A percentile compares a stretch with the other conserved stretches of the same genome.
These are phyloP conservation scores for Carapus acus DNA, from an alignment of 2,797 vertebrate genomes.

Conservation along the genomic window DNA sequence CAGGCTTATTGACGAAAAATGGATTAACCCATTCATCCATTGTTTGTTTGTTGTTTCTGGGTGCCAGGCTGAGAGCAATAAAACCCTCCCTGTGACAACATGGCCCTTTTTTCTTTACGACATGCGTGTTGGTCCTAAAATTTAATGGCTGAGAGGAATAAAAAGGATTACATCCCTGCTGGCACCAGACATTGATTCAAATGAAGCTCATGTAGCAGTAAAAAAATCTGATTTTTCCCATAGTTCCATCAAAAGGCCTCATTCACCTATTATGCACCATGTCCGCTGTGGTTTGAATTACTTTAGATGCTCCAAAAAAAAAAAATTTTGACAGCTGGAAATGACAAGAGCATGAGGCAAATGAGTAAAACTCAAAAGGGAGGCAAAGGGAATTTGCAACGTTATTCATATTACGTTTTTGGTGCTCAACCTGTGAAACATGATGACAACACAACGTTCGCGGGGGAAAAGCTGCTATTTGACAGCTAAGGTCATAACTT, in stretches of 20 bases:
- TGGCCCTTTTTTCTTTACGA: neutral
- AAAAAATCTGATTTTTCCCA: neutral
- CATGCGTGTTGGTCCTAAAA: neutral
- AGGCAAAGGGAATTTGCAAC: neutral
- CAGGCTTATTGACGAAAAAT: neutral
- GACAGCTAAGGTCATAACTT: no score
- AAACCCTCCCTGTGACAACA: neutral
- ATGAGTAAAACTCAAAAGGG: neutral
- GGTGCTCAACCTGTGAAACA: no score
- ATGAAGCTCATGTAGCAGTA: neutral
- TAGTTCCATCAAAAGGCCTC: neutral
- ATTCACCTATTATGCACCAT: conserved; percentile 12
- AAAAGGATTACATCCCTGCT: neutral
- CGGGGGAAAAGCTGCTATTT: no score
- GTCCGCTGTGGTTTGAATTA: conserved; percentile 4
- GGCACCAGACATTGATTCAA: neutral
- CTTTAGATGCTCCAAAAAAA: conserved; percentile 9
- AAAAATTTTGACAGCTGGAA: conserved; percentile 7
- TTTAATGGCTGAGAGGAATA: neutral
- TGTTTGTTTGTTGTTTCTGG: neutral
- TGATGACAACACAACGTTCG: no score
- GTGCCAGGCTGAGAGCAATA: neutral
- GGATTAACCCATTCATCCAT: neutral
- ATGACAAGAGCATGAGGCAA: neutral
- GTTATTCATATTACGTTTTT: no score